These are phyloP conservation scores for Andricus grossulariae DNA, from an alignment of 1,140 invertebrate species.

Conservation along the genomic window DNA sequence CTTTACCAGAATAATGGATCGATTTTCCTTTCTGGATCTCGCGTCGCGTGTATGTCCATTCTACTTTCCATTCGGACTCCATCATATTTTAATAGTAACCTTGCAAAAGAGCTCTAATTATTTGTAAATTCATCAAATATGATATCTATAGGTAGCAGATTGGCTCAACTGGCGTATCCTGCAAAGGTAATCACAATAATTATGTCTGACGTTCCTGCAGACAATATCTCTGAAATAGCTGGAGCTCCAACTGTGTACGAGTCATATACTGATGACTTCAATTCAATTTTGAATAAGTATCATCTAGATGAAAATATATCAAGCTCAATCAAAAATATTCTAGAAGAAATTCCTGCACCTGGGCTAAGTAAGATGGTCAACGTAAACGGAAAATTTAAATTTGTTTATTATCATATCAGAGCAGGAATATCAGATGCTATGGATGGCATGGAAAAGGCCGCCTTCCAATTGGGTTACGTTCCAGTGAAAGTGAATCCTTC, in stretches of 20 bases:
- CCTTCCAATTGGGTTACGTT: constrained; percentile 66
- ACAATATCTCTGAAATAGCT: constrained; percentile 79
- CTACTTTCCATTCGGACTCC: no score
- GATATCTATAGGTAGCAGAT: constrained; percentile 68
- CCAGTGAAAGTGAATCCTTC: constrained; percentile 74
- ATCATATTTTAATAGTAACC: no score
- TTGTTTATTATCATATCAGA: constrained; percentile 76
- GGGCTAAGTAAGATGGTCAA: constrained; percentile 42
- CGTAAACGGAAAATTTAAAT: constrained; percentile 54
- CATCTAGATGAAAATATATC: constrained; percentile 40
- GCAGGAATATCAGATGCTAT: constrained; percentile 78
- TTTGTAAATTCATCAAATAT: no score
- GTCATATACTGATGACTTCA: constrained; percentile 58
- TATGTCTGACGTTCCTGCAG: constrained; percentile 82
- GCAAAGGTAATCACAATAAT: constrained; percentile 79
- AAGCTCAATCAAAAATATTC: constrained; percentile 42
- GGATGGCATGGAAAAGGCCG: constrained; percentile 66
- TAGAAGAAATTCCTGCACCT: constrained; percentile 34
- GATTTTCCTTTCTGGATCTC: no score
- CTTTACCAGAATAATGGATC: no score
- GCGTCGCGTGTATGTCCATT: no score
- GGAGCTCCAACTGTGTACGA: constrained; percentile 81
- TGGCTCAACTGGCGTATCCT: constrained; percentile 76
- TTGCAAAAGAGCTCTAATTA: no score
- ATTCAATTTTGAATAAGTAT: constrained; percentile 72